Evolutionary conservation across 2,113 vertebrate species (phyloP).

Genomic region (Ibidorhyncha struthersii): DNA sequence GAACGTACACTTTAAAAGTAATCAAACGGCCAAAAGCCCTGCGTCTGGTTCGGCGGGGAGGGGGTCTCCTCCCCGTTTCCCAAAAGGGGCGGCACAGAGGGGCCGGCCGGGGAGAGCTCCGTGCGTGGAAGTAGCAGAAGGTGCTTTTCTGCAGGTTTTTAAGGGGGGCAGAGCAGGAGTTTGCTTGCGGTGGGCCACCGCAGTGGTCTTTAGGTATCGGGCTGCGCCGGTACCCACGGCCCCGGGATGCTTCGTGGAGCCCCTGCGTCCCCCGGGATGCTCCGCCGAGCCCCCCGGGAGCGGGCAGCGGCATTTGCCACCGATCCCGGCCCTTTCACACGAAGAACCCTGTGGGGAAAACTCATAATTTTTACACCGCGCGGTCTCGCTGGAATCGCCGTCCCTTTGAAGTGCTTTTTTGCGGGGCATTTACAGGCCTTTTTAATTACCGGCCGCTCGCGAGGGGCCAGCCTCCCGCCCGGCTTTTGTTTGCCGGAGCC

Average conservation of each 20-base stretch:
- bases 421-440: conserved; percentile 81
- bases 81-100: neutral
- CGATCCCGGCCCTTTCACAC: conserved; percentile 71
- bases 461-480: conserved; percentile 75
- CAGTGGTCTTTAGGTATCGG: neutral
- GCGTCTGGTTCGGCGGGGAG: conserved; percentile 10
- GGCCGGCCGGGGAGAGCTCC: neutral
- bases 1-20: conserved; percentile 75
- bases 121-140: conserved; percentile 12
- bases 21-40: conserved; percentile 68
- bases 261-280: neutral
- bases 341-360: conserved; percentile 76
- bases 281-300: neutral
- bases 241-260: neutral
- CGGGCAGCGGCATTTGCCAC: conserved; percentile 49
- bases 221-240: rapidly evolving
- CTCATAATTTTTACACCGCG: conserved; percentile 81
- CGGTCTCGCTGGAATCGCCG: conserved; percentile 70
- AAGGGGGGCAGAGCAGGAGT: neutral
- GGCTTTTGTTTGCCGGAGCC: conserved; percentile 78
- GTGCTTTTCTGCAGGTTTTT: neutral
- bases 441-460: conserved; percentile 85
- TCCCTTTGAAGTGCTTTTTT: conserved; percentile 85
- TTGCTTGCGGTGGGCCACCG: neutral
- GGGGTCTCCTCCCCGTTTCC: neutral